Evolutionary conservation across 2,797 vertebrate genomes (phyloP), one percentile per base, ranked within the genome.

Genomic region (Trachops cirrhosus): DNA sequence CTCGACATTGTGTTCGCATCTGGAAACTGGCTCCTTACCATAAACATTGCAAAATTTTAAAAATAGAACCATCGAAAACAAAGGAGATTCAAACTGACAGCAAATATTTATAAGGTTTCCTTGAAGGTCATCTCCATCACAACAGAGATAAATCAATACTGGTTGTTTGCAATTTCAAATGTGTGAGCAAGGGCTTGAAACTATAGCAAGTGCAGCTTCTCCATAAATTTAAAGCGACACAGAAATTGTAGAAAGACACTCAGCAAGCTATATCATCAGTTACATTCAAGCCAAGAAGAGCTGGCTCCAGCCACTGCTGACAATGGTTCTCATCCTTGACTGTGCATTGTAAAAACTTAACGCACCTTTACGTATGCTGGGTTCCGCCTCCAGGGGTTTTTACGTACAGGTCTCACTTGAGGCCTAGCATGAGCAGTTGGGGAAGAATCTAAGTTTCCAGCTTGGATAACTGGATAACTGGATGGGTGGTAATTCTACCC

Each of bases 101-200:
- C 89, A 95, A 86, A 26, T 95, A 54, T 77, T 34, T 93, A 93
- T 77, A 73, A 24, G 77, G 95, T 70, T 97, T 92, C 95, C 94
- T 87, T 57, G 86, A 73, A 80, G 74, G 94, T 18, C 59, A 54
- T 52, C 83, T 96, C 73, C 46, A 71, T 77, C n/a, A 52, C 50
- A 91, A 75, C 85, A 96, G 94, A 93, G 87, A 93, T 94, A 95
- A 96, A 98, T 97, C 96, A 67, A 62, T 95, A 94, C 0, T 6
- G 2, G 4, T 83, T 97, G 94, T 94, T 97, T 83, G 92, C 90
- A 86, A 93, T 80, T 96, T 97, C 80, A 87, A 95, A 82, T 90
- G 59, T 32, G 44, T 90, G 44, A 86, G 78, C 86, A 75, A 86
- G 90, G 95, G 94, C 74, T 89, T 83, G 91, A 86, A 91, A 86